These are phyloP conservation scores for Magallana nippona DNA, from an alignment of 2,888 invertebrate genomes.

Conservation along the genomic window DNA sequence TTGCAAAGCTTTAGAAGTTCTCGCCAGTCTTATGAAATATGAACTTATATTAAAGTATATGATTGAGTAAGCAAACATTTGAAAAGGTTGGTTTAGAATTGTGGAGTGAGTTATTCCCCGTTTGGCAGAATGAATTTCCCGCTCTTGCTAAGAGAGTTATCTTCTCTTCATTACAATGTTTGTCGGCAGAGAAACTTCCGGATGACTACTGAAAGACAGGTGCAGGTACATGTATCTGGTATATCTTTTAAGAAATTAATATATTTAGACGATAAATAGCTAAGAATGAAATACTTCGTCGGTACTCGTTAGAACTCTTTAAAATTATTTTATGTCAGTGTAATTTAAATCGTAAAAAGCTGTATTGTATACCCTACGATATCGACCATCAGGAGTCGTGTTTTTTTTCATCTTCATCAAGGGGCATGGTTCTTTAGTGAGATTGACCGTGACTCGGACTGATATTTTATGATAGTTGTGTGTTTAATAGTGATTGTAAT, in stretches of 20 bases:
- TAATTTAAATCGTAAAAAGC: neutral
- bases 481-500: too few species aligned
- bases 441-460: too few species aligned
- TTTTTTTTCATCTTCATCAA: neutral
- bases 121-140: neutral
- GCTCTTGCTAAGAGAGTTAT: neutral
- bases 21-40: too few species aligned
- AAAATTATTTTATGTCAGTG: neutral
- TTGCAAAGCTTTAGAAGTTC: too few species aligned
- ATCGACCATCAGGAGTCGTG: neutral
- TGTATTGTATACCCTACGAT: neutral
- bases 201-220: neutral
- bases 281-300: neutral
- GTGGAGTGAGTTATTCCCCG: neutral
- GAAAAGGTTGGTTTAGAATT: too few species aligned
- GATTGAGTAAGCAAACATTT: too few species aligned
- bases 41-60: too few species aligned
- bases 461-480: too few species aligned
- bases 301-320: neutral
- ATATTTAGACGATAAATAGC: neutral
- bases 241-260: neutral
- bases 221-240: neutral
- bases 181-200: constrained; percentile 8
- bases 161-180: neutral
- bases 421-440: neutral